phyloP scores from a whole-genome alignment of 2,113 vertebrate genomes.

The Sakesphorus luctuosus region DNA sequence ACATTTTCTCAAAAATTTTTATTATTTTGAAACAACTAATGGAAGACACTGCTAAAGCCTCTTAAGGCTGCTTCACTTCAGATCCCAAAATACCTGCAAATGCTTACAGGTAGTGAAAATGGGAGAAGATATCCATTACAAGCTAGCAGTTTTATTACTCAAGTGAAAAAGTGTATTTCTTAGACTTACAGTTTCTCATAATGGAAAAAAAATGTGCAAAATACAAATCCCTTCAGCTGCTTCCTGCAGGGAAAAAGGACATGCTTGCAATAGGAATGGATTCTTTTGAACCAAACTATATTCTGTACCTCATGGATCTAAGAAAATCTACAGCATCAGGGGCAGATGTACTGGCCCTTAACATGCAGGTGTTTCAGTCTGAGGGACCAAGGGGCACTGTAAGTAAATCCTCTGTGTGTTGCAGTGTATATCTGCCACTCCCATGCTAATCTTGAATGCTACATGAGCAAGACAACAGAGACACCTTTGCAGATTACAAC shows the following conservation, averaged over 20 bases:
- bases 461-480: not conserved
- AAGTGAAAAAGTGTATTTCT: not conserved
- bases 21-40: not conserved
- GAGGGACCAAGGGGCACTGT: not conserved
- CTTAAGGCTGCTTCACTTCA: not conserved
- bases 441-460: not conserved
- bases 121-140: not conserved
- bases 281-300: not conserved
- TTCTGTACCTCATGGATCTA: not conserved
- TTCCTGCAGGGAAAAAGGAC: not conserved
- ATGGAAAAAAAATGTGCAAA: not conserved
- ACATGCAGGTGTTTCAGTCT: not conserved
- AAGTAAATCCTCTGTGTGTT: not conserved
- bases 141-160: not conserved
- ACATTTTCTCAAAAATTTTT: not conserved
- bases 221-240: not conserved
- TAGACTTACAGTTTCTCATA: not conserved
- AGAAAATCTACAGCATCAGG: not conserved
- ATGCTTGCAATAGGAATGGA: not conserved
- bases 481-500: not conserved
- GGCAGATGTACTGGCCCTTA: not conserved
- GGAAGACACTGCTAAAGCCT: not conserved
- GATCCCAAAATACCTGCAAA: not conserved
- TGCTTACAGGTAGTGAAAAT: not conserved
- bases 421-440: not conserved